A percentile compares a stretch with the other conserved stretches of the same genome.
Evolutionary conservation across 2,797 vertebrate species (phyloP).

Genomic region (Danio tinwini): DNA sequence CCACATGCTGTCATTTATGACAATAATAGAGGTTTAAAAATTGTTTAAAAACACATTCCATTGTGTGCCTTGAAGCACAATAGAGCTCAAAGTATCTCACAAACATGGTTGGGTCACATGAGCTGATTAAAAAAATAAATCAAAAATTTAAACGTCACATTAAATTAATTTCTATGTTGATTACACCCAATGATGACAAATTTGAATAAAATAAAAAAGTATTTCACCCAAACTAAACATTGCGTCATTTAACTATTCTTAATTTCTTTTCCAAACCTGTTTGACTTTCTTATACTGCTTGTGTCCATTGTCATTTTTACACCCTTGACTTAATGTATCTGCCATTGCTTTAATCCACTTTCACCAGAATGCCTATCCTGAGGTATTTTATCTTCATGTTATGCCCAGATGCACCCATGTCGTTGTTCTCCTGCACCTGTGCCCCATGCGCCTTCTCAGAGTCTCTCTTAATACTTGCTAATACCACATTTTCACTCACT

Average conservation of each 20-base stretch:
- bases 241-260: no score
- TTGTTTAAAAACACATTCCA: neutral
- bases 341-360: neutral
- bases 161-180: neutral
- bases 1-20: neutral
- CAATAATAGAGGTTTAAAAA: neutral
- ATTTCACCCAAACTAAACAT: no score
- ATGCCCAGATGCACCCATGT: neutral
- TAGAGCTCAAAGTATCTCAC: neutral
- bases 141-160: neutral
- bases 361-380: neutral
- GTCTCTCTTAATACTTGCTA: neutral
- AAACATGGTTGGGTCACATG: neutral
- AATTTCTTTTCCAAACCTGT: no score
- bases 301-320: no score
- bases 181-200: no score
- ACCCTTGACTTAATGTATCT: neutral
- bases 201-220: no score
- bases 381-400: neutral
- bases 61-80: neutral
- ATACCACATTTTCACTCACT: neutral
- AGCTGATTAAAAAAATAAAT: neutral
- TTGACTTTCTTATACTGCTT: no score
- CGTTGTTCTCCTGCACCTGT: neutral
- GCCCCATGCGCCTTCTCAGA: neutral